These are phyloP conservation scores for Nesoenas mayeri DNA, from an alignment of 2,113 vertebrate genomes.

Conservation along the genomic window DNA sequence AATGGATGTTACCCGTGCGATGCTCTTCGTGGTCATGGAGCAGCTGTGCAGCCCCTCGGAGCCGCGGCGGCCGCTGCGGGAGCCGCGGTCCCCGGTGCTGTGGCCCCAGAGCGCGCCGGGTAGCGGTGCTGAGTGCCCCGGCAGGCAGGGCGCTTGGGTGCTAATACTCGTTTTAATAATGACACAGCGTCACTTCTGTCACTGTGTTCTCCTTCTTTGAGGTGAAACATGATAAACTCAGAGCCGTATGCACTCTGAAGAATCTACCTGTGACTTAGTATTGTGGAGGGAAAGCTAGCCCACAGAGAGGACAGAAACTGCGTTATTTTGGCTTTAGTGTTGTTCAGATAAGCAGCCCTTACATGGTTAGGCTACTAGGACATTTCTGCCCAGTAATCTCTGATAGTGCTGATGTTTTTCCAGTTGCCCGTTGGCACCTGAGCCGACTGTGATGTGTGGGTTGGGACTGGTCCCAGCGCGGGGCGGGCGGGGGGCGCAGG, in stretches of 20 bases:
- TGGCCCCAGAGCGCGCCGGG: not conserved
- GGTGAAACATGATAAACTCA: not conserved
- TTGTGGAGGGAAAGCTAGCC: not conserved
- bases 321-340: not conserved
- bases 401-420: not conserved
- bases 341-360: not conserved
- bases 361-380: not conserved
- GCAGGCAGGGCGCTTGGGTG: not conserved
- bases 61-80: fast-evolving
- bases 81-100: not conserved
- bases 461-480: too few species aligned
- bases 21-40: not conserved
- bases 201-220: not conserved
- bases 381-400: not conserved
- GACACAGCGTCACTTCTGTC: not conserved
- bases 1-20: fast-evolving
- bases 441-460: fast-evolving
- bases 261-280: fast-evolving
- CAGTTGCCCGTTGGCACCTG: not conserved
- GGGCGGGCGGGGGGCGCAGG: too few species aligned
- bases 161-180: not conserved
- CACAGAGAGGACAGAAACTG: not conserved
- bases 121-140: not conserved
- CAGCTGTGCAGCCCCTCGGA: fast-evolving
- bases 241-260: not conserved